Percentiles rank a stretch among this genome's conserved stretches.
Conservation (phyloP, 2,888 invertebrate genomes). For the Conops quadrifasciatus region DNA sequence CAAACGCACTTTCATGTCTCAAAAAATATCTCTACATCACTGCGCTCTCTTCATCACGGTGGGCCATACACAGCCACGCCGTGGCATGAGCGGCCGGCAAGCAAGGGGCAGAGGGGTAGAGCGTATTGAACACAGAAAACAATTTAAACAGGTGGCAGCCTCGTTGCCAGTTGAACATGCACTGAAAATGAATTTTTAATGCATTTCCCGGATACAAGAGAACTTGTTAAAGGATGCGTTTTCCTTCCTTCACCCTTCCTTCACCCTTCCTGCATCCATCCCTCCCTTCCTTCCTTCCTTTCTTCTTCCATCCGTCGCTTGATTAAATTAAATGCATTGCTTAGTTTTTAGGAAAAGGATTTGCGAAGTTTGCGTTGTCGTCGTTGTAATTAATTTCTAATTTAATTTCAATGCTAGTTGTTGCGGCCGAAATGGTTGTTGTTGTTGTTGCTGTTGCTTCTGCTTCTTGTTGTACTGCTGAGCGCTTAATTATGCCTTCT, state of each 20-base stretch:
- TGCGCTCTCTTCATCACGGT: background rate
- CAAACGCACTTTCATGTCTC: slow-evolving; percentile 13
- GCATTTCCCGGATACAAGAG: slow-evolving; percentile 29
- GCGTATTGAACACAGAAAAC: background rate
- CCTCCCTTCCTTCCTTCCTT: too few species aligned
- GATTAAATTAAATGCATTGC: slow-evolving; percentile 29
- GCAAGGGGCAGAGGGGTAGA: background rate
- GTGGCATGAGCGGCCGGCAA: background rate
- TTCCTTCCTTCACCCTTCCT: background rate
- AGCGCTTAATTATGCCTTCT: slow-evolving; percentile 25
- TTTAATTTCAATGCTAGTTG: slow-evolving; percentile 27
- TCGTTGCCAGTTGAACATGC: slow-evolving; percentile 10
- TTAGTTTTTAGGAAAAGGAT: slow-evolving; percentile 5
- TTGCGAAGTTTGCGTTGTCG: background rate
- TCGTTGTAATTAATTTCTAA: slow-evolving; percentile 31
- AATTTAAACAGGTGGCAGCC: slow-evolving; percentile 20
- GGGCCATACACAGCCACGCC: background rate
- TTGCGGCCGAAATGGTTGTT: background rate
- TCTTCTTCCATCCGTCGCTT: background rate
- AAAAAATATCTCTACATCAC: background rate
- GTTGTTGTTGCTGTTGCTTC: slow-evolving; percentile 1
- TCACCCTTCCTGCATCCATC: too few species aligned
- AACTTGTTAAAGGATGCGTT: slow-evolving; percentile 21
- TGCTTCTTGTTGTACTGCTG: background rate
- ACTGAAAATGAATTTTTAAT: slow-evolving; percentile 37